phyloP scores from a whole-genome alignment of 2,888 invertebrate species.

The Alloplasta piceator region DNA sequence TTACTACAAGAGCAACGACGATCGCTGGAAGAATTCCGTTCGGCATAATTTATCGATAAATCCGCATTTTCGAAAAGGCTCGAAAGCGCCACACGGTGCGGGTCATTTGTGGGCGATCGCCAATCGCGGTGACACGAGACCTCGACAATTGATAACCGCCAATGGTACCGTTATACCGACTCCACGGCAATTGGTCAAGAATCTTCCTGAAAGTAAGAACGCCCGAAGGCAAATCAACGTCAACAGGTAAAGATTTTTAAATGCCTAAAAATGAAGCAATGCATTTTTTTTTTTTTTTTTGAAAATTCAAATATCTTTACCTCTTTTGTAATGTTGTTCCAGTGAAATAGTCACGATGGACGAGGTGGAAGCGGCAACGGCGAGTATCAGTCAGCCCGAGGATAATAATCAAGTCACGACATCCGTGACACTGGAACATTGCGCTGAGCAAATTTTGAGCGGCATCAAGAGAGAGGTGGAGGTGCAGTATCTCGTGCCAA shows the following conservation, averaged over 20 bases:
- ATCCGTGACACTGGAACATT: constrained; percentile 84
- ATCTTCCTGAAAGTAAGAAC: constrained; percentile 56
- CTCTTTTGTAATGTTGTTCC: constrained; percentile 7
- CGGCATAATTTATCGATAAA: constrained; percentile 96
- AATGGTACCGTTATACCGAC: constrained; percentile 58
- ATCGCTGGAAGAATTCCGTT: constrained; percentile 97
- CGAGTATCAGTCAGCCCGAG: constrained; percentile 83
- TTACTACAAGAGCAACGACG: constrained; percentile 94
- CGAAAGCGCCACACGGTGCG: constrained; percentile 93
- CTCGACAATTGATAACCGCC: constrained; percentile 69
- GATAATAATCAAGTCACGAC: constrained; percentile 72
- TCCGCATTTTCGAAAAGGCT: constrained; percentile 95
- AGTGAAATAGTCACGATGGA: constrained; percentile 78
- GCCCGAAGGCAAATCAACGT: constrained; percentile 61
- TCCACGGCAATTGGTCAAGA: constrained; percentile 64
- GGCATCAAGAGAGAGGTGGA: constrained; percentile 86
- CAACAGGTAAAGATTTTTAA: constrained; percentile 31
- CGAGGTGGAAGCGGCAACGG: constrained; percentile 85
- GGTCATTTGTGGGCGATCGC: constrained; percentile 96
- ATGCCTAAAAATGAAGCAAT: neutral
- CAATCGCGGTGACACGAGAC: constrained; percentile 85
- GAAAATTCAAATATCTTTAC: neutral
- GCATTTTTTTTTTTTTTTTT: neutral
- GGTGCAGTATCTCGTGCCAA: constrained; percentile 85
- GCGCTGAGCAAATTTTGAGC: constrained; percentile 86